Conservation (phyloP, 1,140 invertebrate genomes). For the Battus philenor region DNA sequence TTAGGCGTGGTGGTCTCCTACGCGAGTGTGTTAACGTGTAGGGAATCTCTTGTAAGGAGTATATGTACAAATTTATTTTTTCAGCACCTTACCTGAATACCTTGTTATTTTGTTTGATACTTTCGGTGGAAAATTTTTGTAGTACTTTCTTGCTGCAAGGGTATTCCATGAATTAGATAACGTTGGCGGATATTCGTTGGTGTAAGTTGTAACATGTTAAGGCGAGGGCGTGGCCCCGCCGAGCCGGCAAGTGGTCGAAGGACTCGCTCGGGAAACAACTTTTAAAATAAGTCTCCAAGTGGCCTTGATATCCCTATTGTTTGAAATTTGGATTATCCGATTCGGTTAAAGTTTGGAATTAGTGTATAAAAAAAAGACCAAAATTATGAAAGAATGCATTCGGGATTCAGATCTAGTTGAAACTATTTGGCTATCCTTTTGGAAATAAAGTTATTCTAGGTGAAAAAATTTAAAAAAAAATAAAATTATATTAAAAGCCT, state of each 20-base stretch:
- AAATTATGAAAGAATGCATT: conserved; percentile 64
- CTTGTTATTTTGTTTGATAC: conserved; percentile 55
- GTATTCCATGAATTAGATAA: conserved; percentile 68
- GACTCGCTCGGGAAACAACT: conserved; percentile 45
- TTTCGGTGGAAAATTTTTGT: conserved; percentile 63
- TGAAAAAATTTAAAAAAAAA: conserved; percentile 44
- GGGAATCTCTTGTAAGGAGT: conserved; percentile 37
- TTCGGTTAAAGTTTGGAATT: conserved; percentile 71
- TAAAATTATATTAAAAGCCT: conserved; percentile 68
- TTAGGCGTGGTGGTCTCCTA: no score
- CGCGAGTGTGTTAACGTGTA: neutral
- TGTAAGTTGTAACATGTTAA: conserved; percentile 24
- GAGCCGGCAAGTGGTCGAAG: conserved; percentile 40
- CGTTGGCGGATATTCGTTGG: conserved; percentile 59
- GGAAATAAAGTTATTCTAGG: conserved; percentile 67
- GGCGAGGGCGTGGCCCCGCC: conserved; percentile 16
- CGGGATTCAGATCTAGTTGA: conserved; percentile 68
- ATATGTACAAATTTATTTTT: conserved; percentile 72
- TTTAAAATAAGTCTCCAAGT: conserved; percentile 71
- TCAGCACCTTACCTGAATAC: conserved; percentile 41
- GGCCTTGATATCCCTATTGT: conserved; percentile 73
- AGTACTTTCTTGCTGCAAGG: conserved; percentile 67
- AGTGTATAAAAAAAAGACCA: conserved; percentile 71
- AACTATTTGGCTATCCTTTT: conserved; percentile 73
- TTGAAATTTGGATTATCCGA: conserved; percentile 64